phyloP scores from a whole-genome alignment of 2,888 invertebrate genomes.

The Steromphala cineraria region DNA sequence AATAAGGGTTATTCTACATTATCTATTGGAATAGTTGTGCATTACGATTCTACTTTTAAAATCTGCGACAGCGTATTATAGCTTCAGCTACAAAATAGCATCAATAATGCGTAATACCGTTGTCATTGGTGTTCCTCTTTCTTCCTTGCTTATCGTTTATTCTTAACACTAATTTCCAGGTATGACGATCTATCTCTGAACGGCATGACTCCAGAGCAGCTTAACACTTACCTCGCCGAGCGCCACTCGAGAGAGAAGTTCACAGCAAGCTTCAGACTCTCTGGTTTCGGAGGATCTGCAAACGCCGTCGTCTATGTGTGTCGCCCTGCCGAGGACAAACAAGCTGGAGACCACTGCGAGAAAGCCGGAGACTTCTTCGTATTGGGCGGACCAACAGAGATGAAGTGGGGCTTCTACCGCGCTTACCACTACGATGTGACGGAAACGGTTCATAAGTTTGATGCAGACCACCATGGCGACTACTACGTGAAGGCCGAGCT shows the following conservation, averaged over 20 bases:
- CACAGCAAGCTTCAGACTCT: slow-evolving; percentile 37
- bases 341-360: slow-evolving; percentile 24
- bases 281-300: slow-evolving; percentile 39
- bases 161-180: slow-evolving; percentile 3
- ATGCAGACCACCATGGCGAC: slow-evolving; percentile 23
- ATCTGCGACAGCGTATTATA: no score
- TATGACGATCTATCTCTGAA: slow-evolving; percentile 40
- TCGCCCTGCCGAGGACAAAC: slow-evolving; percentile 14
- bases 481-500: slow-evolving; percentile 32
- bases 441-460: slow-evolving; percentile 23
- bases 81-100: no score
- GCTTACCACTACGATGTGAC: slow-evolving; percentile 42
- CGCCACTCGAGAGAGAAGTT: slow-evolving; percentile 26
- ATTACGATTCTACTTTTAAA: no score
- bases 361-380: slow-evolving; percentile 44
- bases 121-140: no score
- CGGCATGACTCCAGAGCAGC: slow-evolving; percentile 28
- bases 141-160: no score
- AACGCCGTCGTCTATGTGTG: slow-evolving; percentile 36
- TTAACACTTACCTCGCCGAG: slow-evolving; percentile 30
- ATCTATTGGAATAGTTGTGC: no score
- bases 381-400: slow-evolving; percentile 43
- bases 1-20: no score
- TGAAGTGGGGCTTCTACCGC: slow-evolving; percentile 40
- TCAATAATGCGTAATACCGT: no score